Evolutionary conservation across 2,888 invertebrate species (phyloP).

Genomic region (Cryptops parisi): DNA sequence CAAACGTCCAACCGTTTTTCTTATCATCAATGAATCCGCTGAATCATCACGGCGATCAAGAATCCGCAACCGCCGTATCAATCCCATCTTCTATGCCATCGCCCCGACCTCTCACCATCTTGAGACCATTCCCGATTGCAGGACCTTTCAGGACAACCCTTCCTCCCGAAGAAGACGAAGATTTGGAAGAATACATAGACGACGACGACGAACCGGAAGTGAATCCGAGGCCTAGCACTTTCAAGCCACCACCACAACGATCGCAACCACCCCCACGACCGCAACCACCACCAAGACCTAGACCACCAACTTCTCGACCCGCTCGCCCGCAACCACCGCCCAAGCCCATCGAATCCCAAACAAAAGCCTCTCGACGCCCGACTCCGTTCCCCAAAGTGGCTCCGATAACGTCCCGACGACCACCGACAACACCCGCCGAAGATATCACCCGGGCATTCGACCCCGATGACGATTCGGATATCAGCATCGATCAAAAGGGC

Average conservation of each 20-base stretch:
- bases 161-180: constrained; percentile 1
- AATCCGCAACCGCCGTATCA: background rate
- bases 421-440: background rate
- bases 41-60: background rate
- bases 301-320: constrained; percentile 14
- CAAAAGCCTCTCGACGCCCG: background rate
- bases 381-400: background rate
- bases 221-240: background rate
- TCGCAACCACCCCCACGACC: constrained; percentile 12
- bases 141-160: constrained; percentile 1
- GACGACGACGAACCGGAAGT: constrained; percentile 3
- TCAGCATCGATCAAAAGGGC: constrained; percentile 44
- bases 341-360: constrained; percentile 17
- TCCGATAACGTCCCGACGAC: background rate
- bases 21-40: background rate
- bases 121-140: background rate
- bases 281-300: background rate
- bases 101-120: constrained; percentile 1
- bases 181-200: constrained; percentile 1
- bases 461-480: background rate
- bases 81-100: background rate
- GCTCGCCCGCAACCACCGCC: constrained; percentile 11
- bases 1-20: background rate
- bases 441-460: background rate
- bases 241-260: no score